A percentile compares a stretch with the other conserved stretches of the same genome.
Evolutionary conservation across 2,797 vertebrate genomes (phyloP).

Genomic region (Anas capensis): DNA sequence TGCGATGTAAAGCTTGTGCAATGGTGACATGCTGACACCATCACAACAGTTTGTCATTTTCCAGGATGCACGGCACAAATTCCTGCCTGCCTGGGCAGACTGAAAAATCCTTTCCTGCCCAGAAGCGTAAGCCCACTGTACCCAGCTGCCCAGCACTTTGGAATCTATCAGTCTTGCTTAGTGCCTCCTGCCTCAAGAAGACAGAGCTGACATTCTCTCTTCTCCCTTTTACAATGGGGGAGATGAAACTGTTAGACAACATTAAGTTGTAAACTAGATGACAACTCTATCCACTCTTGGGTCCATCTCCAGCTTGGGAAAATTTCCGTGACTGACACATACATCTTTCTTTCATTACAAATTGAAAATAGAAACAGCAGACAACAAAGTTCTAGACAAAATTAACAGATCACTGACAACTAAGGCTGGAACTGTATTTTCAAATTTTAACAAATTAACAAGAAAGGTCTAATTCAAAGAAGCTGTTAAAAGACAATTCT

Average conservation of each 20-base stretch:
- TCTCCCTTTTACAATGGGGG: background rate
- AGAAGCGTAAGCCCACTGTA: background rate
- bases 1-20: background rate
- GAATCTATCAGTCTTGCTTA: background rate
- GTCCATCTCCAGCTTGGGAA: background rate
- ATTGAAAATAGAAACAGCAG: background rate
- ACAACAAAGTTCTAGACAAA: background rate
- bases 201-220: background rate
- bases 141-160: background rate
- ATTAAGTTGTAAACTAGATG: background rate
- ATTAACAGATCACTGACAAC: background rate
- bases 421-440: background rate
- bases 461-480: no score
- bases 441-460: background rate
- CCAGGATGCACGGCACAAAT: background rate
- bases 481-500: no score
- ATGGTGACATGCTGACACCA: background rate
- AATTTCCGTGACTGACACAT: background rate
- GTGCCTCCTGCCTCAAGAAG: background rate
- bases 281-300: background rate
- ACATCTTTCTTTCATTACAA: background rate
- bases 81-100: background rate
- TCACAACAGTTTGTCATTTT: background rate
- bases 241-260: accelerated
- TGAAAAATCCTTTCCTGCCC: background rate